A percentile compares a stretch with the other conserved stretches of the same genome.
Evolutionary conservation across 2,797 vertebrate species (phyloP).

Genomic region (Sebastes minor): DNA sequence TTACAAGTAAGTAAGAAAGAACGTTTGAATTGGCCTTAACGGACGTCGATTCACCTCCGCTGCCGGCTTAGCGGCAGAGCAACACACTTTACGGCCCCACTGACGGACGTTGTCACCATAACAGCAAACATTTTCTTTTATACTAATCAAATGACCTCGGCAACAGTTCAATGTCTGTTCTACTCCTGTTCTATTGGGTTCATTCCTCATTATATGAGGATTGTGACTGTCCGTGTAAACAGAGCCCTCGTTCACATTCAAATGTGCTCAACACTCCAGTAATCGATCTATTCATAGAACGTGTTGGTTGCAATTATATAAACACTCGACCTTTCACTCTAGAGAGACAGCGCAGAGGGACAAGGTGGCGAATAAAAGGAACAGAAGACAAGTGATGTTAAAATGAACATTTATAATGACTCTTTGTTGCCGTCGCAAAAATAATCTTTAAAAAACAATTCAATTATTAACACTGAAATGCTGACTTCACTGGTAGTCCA

Average conservation of each 20-base stretch:
- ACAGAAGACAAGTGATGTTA: conserved; percentile 88
- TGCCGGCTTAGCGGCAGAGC: background rate
- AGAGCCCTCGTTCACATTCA: conserved; percentile 1
- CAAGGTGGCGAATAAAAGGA: conserved; percentile 79
- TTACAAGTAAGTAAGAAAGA: background rate
- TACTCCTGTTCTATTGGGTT: background rate
- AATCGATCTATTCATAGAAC: conserved; percentile 31
- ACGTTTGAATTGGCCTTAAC: background rate
- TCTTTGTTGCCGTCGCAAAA: conserved; percentile 85
- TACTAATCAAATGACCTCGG: background rate
- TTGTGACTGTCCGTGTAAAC: conserved; percentile 15
- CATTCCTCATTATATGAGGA: conserved; percentile 1
- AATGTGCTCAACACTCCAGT: background rate
- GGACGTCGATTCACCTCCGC: background rate
- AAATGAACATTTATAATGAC: conserved; percentile 93
- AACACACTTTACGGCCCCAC: background rate
- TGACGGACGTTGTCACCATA: background rate
- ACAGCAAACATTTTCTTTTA: background rate
- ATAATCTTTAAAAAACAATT: conserved; percentile 89
- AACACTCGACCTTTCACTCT: conserved; percentile 46
- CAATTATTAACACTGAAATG: conserved; percentile 86
- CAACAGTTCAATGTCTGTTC: background rate
- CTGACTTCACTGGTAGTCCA: conserved; percentile 86
- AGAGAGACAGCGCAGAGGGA: conserved; percentile 37
- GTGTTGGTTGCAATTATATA: conserved; percentile 43